These are phyloP conservation scores for Phrixothrix hirtus DNA, from an alignment of 2,888 invertebrate species.

Conservation along the genomic window DNA sequence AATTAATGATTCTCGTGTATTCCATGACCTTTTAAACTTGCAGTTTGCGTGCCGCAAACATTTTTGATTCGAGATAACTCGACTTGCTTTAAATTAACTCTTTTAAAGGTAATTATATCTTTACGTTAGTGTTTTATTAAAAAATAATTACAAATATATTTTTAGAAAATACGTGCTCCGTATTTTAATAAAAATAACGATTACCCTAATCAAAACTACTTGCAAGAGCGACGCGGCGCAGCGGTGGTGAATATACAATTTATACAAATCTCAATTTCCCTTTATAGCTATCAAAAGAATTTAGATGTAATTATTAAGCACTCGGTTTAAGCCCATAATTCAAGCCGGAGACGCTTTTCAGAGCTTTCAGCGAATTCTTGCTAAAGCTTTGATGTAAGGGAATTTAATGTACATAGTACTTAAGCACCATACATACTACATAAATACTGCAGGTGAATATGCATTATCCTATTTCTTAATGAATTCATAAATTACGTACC, in stretches of 20 bases:
- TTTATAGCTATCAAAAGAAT: constrained; percentile 50
- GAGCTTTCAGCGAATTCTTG: constrained; percentile 49
- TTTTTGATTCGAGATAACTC: constrained; percentile 24
- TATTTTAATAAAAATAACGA: constrained; percentile 11
- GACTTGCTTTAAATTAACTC: constrained; percentile 26
- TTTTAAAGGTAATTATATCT: constrained; percentile 17
- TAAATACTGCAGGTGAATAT: constrained; percentile 37
- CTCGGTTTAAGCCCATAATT: constrained; percentile 49
- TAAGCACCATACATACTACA: constrained; percentile 41
- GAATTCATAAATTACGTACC: not conserved
- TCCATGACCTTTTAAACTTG: constrained; percentile 23
- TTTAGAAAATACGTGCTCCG: not conserved
- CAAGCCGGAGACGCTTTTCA: constrained; percentile 45
- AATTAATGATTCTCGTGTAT: constrained; percentile 1
- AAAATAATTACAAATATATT: constrained; percentile 11
- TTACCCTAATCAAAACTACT: constrained; percentile 7
- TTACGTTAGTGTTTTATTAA: constrained; percentile 15
- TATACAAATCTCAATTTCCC: constrained; percentile 50
- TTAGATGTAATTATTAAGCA: constrained; percentile 52
- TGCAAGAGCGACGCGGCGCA: constrained; percentile 1
- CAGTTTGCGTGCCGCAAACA: constrained; percentile 19
- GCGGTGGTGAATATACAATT: constrained; percentile 18
- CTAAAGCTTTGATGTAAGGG: constrained; percentile 48
- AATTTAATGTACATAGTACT: constrained; percentile 49
- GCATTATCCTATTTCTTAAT: constrained; percentile 4